Evolutionary conservation across 1,140 invertebrate genomes (phyloP), one percentile per base, ranked within the genome.

Genomic region (Zaprionus taronus): DNA sequence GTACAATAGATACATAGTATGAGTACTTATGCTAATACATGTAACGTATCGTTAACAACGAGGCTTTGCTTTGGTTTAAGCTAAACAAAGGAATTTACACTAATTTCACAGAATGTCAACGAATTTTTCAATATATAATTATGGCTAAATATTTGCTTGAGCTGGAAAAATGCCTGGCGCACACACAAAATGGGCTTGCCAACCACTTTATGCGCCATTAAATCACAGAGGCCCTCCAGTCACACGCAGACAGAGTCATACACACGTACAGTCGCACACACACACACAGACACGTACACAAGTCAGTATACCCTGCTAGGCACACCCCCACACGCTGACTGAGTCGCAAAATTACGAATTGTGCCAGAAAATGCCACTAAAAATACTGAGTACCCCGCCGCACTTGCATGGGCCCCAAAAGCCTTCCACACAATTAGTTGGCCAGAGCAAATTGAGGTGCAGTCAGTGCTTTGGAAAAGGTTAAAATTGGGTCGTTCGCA

Each of bases 381-480:
- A 77, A 77, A 66, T 73, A 58, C 62, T 51, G 70, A 73, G 38
- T 31, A 38, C 41, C 26, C 41, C 20, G 7, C 63, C 44, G 34
- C 57, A 26, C 41, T 66, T 66, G 24, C 26, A 22, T 24, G 38
- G n/a, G 12, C 15, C 63, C 58, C 64, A 49, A 73, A 68, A 53
- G 41, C 81, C 75, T 84, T 89, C 76, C 85, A 90, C 85, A 84
- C 84, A 89, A 89, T 89, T 89, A 89, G 84, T 80, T 89, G 85
- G 76, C 61, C 68, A 53, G 56, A 76, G 67, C 81, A 90, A 89
- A 89, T 89, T 89, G 85, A 89, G 85, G 84, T 81, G 76, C 75
- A 75, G 72, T 67, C 66, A 57, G 66, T 38, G 26, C 60, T 64
- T 38, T 74, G 38, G 61, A 72, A 76, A 72, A 80, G 80, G 65